Conservation (phyloP, 2,113 vertebrate genomes). For the Furnarius figulus region DNA sequence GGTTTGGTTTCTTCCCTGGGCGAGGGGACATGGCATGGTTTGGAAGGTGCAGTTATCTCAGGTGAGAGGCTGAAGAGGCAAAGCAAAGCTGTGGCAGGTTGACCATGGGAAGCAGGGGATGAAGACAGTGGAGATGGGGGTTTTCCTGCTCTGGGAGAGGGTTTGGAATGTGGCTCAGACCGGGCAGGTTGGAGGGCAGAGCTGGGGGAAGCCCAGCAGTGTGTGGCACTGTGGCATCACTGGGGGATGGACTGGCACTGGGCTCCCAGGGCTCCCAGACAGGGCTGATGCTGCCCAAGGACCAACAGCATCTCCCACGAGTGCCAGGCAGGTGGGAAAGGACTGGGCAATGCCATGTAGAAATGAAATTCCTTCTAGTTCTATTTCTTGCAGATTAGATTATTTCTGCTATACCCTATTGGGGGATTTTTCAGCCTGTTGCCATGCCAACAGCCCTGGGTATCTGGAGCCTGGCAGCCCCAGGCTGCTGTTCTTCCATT, state of each 20-base stretch:
- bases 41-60: background rate
- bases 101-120: background rate
- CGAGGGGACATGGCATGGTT: rapidly evolving
- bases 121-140: background rate
- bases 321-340: background rate
- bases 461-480: background rate
- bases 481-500: background rate
- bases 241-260: rapidly evolving
- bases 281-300: background rate
- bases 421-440: background rate
- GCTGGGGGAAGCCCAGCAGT: background rate
- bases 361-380: background rate
- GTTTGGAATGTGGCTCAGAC: background rate
- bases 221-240: background rate
- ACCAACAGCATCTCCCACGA: background rate
- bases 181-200: background rate
- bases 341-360: no score
- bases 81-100: background rate
- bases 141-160: background rate
- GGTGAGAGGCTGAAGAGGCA: background rate
- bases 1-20: background rate
- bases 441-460: background rate
- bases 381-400: background rate
- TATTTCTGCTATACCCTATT: background rate
- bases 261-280: rapidly evolving